Conservation (phyloP, 2,888 invertebrate genomes). For the Noctuana brunneofusca region DNA sequence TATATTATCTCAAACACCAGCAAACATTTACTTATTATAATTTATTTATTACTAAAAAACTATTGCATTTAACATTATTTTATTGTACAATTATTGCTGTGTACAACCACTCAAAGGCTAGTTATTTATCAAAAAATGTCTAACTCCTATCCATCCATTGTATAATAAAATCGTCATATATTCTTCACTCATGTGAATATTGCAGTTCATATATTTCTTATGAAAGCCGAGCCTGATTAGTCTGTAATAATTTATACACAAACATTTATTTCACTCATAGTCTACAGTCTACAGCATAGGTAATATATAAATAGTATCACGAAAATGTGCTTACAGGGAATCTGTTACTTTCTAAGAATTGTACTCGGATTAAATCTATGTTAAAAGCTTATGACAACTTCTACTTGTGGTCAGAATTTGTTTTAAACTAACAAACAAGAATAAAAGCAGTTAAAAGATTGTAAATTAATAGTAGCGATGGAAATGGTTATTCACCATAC, state of each 20-base stretch:
- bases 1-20: conserved; percentile 2
- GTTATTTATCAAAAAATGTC: conserved; percentile 6
- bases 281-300: background rate
- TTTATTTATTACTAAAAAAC: conserved; percentile 10
- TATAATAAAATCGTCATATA: conserved; percentile 1
- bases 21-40: conserved; percentile 6
- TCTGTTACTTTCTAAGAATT: background rate
- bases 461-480: background rate
- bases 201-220: background rate
- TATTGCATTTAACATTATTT: conserved; percentile 7
- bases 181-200: background rate
- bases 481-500: background rate
- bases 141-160: background rate
- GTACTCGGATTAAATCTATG: no score
- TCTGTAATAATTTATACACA: background rate
- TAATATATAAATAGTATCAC: background rate
- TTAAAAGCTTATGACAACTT: no score
- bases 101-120: conserved; percentile 10
- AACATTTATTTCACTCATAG: no score
- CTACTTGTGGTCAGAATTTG: no score
- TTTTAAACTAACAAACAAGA: no score
- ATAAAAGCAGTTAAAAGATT: background rate
- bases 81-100: conserved; percentile 21
- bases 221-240: background rate
- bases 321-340: background rate